A percentile compares a stretch with the other conserved stretches of the same genome.
Conservation (phyloP, 2,113 vertebrate species). For the Morphnarchus princeps region DNA sequence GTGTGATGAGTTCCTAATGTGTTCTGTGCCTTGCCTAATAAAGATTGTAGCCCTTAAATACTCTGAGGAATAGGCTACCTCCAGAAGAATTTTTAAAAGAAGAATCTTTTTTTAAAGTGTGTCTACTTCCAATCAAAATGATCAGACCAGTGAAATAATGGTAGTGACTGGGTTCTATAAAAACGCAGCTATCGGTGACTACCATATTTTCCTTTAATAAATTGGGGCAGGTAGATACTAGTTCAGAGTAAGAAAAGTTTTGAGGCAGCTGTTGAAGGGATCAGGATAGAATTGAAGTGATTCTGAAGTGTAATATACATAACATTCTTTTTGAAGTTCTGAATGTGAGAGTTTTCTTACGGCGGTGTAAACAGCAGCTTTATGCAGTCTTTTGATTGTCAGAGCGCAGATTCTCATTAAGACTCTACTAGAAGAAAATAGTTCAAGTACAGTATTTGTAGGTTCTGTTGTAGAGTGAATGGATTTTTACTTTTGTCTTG, state of each 20-base stretch:
- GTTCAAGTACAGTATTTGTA: not conserved
- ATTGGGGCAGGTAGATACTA: not conserved
- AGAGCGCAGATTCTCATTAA: not conserved
- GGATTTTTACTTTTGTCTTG: not conserved
- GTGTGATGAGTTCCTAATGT: not conserved
- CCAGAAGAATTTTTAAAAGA: not conserved
- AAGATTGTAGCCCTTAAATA: not conserved
- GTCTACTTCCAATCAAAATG: not conserved
- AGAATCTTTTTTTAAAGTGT: not conserved
- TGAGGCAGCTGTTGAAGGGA: not conserved
- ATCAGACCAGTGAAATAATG: not conserved
- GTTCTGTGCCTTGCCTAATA: not conserved
- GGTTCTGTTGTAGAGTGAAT: not conserved
- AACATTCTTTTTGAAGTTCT: not conserved
- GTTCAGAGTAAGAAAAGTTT: not conserved
- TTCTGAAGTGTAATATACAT: not conserved
- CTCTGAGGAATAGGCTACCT: not conserved
- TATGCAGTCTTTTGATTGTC: not conserved
- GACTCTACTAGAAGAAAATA: not conserved
- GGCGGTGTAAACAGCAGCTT: not conserved
- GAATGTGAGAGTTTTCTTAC: not conserved
- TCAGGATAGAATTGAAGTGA: not conserved
- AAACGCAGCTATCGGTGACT: not conserved
- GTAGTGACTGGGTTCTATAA: not conserved
- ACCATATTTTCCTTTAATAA: not conserved